Evolutionary conservation across 2,797 vertebrate species (phyloP).

Genomic region (Rhinichthys osculus): DNA sequence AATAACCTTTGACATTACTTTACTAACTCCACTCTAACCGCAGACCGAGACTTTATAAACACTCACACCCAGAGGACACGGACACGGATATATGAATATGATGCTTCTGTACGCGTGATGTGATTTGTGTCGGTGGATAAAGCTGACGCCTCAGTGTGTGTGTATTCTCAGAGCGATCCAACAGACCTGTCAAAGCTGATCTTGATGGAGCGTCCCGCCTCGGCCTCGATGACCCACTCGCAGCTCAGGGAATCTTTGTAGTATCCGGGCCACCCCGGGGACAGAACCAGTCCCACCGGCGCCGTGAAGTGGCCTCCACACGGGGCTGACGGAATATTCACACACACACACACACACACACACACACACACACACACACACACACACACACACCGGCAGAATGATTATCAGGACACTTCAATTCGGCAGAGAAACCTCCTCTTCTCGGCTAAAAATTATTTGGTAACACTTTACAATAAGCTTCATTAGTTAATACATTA

Average conservation of each 20-base stretch:
- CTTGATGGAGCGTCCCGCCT: slow-evolving; percentile 90
- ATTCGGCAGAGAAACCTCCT: background rate
- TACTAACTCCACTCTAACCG: slow-evolving; percentile 16
- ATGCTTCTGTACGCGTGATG: background rate
- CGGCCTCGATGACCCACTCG: slow-evolving; percentile 92
- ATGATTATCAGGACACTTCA: background rate
- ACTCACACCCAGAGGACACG: slow-evolving; percentile 5
- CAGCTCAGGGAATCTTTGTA: slow-evolving; percentile 92
- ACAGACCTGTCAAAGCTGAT: slow-evolving; percentile 90
- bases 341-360: too few species aligned
- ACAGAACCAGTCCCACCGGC: slow-evolving; percentile 87
- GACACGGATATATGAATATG: background rate
- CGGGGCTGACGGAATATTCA: slow-evolving; percentile 73
- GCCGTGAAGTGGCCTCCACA: slow-evolving; percentile 89
- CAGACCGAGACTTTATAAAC: slow-evolving; percentile 4
- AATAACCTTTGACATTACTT: slow-evolving; percentile 48
- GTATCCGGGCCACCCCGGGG: slow-evolving; percentile 90
- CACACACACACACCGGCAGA: background rate
- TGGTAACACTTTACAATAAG: too few species aligned
- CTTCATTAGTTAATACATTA: too few species aligned
- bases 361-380: background rate
- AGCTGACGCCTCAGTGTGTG: background rate
- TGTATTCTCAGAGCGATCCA: slow-evolving; percentile 29
- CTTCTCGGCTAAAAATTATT: background rate
- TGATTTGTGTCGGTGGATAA: too few species aligned